phyloP scores from a whole-genome alignment of 2,113 vertebrate genomes.

The Megaptera novaeangliae region DNA sequence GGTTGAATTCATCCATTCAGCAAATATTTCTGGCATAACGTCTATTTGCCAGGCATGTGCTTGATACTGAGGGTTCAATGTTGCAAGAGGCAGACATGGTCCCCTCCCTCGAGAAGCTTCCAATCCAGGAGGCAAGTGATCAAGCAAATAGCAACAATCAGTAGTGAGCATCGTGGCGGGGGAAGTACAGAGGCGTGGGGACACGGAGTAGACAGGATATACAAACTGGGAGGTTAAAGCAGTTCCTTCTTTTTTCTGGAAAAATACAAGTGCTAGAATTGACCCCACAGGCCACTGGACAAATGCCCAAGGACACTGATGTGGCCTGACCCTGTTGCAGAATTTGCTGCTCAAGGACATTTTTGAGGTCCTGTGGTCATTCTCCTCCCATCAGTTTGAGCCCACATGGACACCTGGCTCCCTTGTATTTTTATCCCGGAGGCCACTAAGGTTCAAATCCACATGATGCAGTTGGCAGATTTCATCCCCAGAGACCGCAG shows the following conservation, averaged over 20 bases:
- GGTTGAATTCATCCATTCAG: background rate
- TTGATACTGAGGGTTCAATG: background rate
- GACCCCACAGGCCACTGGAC: background rate
- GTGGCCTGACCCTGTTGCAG: background rate
- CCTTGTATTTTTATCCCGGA: slow-evolving; percentile 56
- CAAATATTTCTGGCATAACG: background rate
- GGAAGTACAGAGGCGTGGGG: background rate
- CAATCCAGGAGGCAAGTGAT: background rate
- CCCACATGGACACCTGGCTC: background rate
- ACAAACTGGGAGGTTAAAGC: background rate
- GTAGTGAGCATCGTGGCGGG: background rate
- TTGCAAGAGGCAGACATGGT: background rate
- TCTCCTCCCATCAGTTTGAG: background rate
- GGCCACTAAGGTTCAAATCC: background rate
- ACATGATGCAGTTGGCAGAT: background rate
- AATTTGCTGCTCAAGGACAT: slow-evolving; percentile 18
- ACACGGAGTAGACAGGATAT: background rate
- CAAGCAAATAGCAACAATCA: background rate
- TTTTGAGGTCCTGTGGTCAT: background rate
- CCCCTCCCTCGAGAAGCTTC: background rate
- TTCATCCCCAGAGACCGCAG: slow-evolving; percentile 17
- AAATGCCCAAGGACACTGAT: background rate
- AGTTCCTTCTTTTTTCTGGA: background rate
- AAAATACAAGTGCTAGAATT: slow-evolving; percentile 20
- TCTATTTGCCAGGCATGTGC: background rate